Evolutionary conservation across 2,888 invertebrate species (phyloP).

Genomic region (Keiferia lycopersicella): DNA sequence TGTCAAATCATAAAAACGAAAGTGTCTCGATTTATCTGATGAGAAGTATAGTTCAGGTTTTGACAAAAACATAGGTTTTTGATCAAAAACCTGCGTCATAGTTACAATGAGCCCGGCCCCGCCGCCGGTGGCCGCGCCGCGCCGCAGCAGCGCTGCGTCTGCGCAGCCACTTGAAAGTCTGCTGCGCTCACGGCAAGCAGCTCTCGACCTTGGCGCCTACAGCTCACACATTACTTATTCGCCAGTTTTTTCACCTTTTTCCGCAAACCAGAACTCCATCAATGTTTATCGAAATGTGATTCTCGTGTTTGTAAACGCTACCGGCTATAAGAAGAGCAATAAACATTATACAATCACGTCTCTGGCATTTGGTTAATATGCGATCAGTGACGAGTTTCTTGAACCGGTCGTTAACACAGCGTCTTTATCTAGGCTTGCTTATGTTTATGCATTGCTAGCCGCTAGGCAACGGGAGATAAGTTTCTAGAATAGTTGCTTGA

Average conservation of each 20-base stretch:
- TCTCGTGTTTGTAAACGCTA: constrained; percentile 30
- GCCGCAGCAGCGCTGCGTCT: neutral
- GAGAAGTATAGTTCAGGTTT: too few relatives aligned
- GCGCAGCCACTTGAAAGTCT: constrained; percentile 65
- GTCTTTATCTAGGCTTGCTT: neutral
- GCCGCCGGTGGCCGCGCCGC: neutral
- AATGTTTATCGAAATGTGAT: constrained; percentile 38
- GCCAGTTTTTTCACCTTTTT: constrained; percentile 65
- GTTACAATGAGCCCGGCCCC: constrained; percentile 33
- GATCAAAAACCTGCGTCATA: too few relatives aligned
- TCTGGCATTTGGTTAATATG: constrained; percentile 40
- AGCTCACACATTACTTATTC: constrained; percentile 62
- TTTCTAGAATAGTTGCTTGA: constrained; percentile 13
- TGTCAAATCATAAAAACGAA: too few relatives aligned
- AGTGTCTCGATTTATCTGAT: too few relatives aligned
- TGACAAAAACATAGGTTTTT: too few relatives aligned
- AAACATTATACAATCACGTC: constrained; percentile 37
- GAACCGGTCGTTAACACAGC: constrained; percentile 15
- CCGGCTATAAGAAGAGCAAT: constrained; percentile 16
- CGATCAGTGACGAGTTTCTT: constrained; percentile 20
- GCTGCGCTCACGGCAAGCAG: constrained; percentile 68
- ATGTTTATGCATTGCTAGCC: constrained; percentile 7
- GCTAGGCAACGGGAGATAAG: constrained; percentile 13
- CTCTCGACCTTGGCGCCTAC: constrained; percentile 68
- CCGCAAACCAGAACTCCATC: constrained; percentile 59